Percentiles rank a stretch among this genome's conserved stretches.
Evolutionary conservation across 2,113 vertebrate species (phyloP).

Genomic region (Glaucomys volans): DNA sequence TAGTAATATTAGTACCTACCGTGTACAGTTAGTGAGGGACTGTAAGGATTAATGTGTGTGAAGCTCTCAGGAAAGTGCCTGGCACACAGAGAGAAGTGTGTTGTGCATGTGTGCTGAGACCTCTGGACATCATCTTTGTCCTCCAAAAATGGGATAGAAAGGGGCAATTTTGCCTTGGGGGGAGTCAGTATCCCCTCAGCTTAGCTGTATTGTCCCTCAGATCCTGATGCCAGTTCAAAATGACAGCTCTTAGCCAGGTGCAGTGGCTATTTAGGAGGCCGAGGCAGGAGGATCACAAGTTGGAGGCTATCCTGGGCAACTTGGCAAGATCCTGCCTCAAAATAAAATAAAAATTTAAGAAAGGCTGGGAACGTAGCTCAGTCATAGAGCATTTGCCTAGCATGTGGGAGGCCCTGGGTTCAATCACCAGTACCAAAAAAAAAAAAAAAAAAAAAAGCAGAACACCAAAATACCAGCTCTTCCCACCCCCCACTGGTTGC

Average conservation of each 20-base stretch:
- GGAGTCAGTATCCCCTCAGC: not conserved
- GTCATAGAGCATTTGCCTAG: not conserved
- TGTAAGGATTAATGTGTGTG: not conserved
- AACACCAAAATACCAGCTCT: conserved; percentile 56
- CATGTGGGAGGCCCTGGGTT: not conserved
- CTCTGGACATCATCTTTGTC: not conserved
- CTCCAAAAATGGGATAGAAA: not conserved
- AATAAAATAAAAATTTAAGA: not conserved
- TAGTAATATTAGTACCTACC: not conserved
- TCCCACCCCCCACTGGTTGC: conserved; percentile 58
- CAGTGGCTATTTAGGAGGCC: not conserved
- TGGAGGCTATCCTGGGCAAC: not conserved
- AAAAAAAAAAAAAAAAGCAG: not conserved
- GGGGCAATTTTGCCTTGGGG: not conserved
- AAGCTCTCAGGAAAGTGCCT: not conserved
- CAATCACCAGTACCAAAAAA: not conserved
- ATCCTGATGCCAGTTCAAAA: conserved; percentile 67
- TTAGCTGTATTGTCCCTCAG: conserved; percentile 23
- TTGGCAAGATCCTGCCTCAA: not conserved
- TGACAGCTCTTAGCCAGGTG: conserved; percentile 23
- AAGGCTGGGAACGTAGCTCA: not conserved
- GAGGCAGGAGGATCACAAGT: not conserved
- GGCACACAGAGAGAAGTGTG: not conserved
- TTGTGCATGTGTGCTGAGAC: not conserved
- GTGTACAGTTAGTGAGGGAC: rapidly evolving